Base-by-base conservation (phyloP, 2,888 invertebrate species). In the Rhogogaster chlorosoma region DNA sequence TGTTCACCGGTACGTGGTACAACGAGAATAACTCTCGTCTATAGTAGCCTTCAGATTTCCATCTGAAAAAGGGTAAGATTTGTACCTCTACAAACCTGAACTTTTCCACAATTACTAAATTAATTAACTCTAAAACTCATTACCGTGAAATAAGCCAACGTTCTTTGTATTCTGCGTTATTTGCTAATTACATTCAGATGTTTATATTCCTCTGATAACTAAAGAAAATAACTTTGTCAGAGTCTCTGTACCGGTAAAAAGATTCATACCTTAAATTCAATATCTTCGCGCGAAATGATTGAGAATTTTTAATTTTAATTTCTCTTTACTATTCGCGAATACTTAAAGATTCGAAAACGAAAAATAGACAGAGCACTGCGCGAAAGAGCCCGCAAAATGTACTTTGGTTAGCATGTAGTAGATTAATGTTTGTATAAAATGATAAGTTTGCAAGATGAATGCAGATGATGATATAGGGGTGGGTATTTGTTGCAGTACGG, bases 401-500 rank as follows among this genome's bases (percentile, higher is more conserved):
- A 67, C 36, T 36, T 61, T 61, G 3, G 38, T 12, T 38, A 80
- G 80, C 80, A 80, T 80, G 80, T 80, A 18, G 80, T 80, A 80
- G 80, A 61, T 61, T 61, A 61, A 80, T 80, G 32, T 80, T 80
- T 80, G 61, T 80, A 61, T 61, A 42, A 45, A 45, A 83, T 70
- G 32, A 42, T 67, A 85, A 85, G 86, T 88, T 88, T 86, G 85
- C 83, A 85, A 86, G 87, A 89, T 87, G 86, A 90, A 88, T 87
- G 88, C 89, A 89, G 86, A 89, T 90, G 88, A 91, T 91, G 89
- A 91, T 89, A 89, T 88, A 89, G 89, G 89, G 89, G 89, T 91
- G 90, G 90, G 91, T 91, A 89, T 92, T 93, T 96, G 97, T 95
- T 96, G 93, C 97, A 98, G 98, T 97, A 97, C 97, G 97, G 96